Conservation (phyloP, 2,888 invertebrate species). For the Punctoribates punctum region DNA sequence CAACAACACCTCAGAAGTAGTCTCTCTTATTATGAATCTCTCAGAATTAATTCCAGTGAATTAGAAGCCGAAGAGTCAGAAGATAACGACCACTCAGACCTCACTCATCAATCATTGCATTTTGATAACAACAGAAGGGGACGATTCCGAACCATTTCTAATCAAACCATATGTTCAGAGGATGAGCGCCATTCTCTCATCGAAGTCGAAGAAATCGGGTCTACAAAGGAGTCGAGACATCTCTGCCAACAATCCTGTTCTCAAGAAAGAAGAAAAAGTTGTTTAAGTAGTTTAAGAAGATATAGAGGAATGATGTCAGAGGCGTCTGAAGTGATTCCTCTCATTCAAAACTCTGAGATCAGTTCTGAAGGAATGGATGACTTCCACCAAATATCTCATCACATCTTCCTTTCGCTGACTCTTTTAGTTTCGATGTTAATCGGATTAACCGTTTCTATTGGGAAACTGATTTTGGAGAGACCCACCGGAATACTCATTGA, state of each 20-base stretch:
- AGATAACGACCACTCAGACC: neutral
- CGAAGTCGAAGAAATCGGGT: neutral
- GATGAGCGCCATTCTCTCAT: neutral
- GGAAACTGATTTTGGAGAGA: slow-evolving; percentile 47
- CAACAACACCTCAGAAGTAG: slow-evolving; percentile 43
- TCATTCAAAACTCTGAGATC: neutral
- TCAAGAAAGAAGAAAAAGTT: neutral
- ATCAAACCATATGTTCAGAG: neutral
- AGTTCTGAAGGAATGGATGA: neutral
- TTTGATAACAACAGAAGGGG: neutral
- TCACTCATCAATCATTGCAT: too few relatives aligned
- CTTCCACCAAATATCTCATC: slow-evolving; percentile 37
- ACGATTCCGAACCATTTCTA: neutral
- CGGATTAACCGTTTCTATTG: slow-evolving; percentile 63
- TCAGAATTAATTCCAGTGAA: slow-evolving; percentile 6
- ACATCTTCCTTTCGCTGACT: slow-evolving; percentile 67
- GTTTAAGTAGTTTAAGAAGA: neutral
- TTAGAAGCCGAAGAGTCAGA: slow-evolving; percentile 8
- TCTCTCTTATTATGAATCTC: neutral
- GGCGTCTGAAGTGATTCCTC: slow-evolving; percentile 37
- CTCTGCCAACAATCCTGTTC: neutral
- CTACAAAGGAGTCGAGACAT: neutral
- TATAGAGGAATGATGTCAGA: slow-evolving; percentile 33
- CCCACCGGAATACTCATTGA: slow-evolving; percentile 86
- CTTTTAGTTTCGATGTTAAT: slow-evolving; percentile 82